Conservation (phyloP, 2,113 vertebrate genomes). For the Aramus guarauna region DNA sequence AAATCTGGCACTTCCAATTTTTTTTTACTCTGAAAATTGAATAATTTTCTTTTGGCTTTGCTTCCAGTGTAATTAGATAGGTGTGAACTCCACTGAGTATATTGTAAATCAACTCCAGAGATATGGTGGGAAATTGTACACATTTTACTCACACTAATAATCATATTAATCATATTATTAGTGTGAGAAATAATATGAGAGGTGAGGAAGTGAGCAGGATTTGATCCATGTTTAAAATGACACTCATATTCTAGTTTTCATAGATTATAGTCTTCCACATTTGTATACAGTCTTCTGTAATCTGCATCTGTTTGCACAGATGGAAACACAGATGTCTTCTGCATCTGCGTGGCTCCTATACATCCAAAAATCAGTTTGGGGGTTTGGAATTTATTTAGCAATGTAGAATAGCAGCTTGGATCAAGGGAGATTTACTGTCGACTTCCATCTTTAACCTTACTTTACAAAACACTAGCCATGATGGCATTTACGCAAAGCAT, state of each 20-base stretch:
- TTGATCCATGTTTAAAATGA: neutral
- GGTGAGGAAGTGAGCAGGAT: neutral
- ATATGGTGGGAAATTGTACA: neutral
- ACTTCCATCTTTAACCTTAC: neutral
- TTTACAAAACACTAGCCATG: neutral
- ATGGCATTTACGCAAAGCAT: neutral
- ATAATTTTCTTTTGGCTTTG: neutral
- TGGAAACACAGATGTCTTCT: neutral
- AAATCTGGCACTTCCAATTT: neutral
- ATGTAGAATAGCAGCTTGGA: neutral
- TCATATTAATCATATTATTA: neutral
- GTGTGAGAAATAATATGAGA: neutral
- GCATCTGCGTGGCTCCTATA: neutral
- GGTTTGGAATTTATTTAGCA: fast-evolving
- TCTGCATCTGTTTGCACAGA: neutral
- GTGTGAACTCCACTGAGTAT: neutral
- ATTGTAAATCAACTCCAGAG: neutral
- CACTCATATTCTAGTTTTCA: neutral
- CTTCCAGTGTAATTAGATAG: neutral
- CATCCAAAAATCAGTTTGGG: neutral
- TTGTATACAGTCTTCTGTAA: neutral
- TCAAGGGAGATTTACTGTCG: neutral
- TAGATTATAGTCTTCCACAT: no score
- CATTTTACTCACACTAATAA: neutral
- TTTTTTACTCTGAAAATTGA: neutral